These are phyloP conservation scores for Acipenser oxyrinchus DNA, from an alignment of 2,797 vertebrate genomes.

Conservation along the genomic window DNA sequence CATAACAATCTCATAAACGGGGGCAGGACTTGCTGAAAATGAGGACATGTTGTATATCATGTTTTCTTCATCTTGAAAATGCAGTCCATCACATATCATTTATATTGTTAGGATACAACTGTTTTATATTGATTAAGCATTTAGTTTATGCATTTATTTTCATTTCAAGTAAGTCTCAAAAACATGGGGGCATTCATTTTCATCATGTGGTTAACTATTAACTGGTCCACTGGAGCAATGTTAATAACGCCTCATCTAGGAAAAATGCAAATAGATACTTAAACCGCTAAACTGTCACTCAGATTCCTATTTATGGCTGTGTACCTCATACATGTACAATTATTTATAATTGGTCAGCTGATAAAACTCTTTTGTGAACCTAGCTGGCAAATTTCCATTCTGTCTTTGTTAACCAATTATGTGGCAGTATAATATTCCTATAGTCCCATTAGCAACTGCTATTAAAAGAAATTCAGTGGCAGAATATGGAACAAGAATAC, in stretches of 20 bases:
- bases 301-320: slow-evolving; percentile 14
- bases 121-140: not conserved
- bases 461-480: slow-evolving; percentile 19
- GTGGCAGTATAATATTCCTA: slow-evolving; percentile 13
- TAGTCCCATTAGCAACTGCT: slow-evolving; percentile 14
- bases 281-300: slow-evolving; percentile 28
- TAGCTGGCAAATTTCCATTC: slow-evolving; percentile 12
- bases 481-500: slow-evolving; percentile 3
- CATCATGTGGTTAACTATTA: slow-evolving; percentile 26
- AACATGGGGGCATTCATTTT: slow-evolving; percentile 23
- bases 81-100: too few species aligned
- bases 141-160: not conserved
- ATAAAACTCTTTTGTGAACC: slow-evolving; percentile 15
- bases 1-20: too few species aligned
- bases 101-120: not conserved
- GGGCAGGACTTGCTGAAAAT: too few species aligned
- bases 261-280: slow-evolving; percentile 21
- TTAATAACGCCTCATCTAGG: slow-evolving; percentile 38
- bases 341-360: slow-evolving; percentile 19
- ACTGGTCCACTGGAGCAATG: slow-evolving; percentile 38
- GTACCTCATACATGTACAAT: slow-evolving; percentile 24
- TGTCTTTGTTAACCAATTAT: slow-evolving; percentile 20
- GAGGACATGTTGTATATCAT: not conserved
- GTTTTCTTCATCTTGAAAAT: not conserved
- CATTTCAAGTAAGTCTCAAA: not conserved